Base-by-base conservation (phyloP, 2,888 invertebrate genomes). In the Podabrus alpinus region DNA sequence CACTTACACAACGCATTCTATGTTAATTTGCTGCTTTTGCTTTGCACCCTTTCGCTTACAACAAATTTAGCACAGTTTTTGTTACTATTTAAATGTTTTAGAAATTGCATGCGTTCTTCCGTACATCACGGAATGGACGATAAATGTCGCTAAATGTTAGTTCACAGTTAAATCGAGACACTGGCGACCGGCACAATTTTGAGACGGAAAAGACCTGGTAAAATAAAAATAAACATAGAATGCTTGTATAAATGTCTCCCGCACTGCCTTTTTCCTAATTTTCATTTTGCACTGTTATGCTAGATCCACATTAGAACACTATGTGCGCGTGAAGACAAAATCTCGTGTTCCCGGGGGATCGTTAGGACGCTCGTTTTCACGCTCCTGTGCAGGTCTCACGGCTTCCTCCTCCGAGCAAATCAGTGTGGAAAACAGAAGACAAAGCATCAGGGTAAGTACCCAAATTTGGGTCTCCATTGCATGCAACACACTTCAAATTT, bases 311-410 rank as follows among this genome's bases (percentile, higher is more conserved):
- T 86, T 89, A 85, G 89, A 88, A 84, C 88, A 89, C 83, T 88
- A 87, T 86, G 87, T 88, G 79, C 86, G 91, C 88, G 87, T 88
- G 88, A 90, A 91, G 85, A 89, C 91, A 83, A 92, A 91, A 88
- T 90, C 91, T 84, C 89, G 91, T 77, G 90, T 90, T 78, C 90
- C 91, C 85, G 91, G 91, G 84, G 90, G 92, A 79, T 91, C 92
- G 87, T 88, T 92, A 85, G 92, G 92, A 80, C 88, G 92, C 82
- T 91, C 91, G 68, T 92, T 92, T 85, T 92, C 92, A 76, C 89
- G 91, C 82, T 91, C 91, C 62, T 91, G 91, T 73, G 91, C 91
- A 24, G 91, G 91, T 77, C 90, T 91, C 21, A 87, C 90, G 73
- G 85, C 83, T 17, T 80, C 81, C 15, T 80, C 82, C 21, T 75